Conservation (phyloP, 2,797 vertebrate species). For the Hoplostethus mediterraneus region DNA sequence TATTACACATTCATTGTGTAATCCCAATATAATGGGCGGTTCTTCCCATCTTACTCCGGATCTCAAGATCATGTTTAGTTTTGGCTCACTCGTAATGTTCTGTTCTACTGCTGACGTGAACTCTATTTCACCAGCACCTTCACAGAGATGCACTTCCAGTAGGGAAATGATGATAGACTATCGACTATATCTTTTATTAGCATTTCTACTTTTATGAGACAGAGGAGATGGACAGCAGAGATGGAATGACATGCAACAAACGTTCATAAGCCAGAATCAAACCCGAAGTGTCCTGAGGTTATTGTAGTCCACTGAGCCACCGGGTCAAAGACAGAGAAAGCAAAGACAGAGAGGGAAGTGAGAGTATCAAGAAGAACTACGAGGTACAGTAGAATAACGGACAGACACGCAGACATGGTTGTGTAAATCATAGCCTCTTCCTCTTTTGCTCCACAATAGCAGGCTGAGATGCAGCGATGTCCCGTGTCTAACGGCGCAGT, state of each 20-base stretch:
- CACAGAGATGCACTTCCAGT: neutral
- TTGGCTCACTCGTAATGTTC: neutral
- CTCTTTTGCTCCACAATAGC: slow-evolving; percentile 33
- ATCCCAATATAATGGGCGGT: neutral
- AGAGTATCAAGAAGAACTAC: slow-evolving; percentile 36
- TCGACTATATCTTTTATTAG: neutral
- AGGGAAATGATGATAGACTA: neutral
- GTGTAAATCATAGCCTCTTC: slow-evolving; percentile 35
- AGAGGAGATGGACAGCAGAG: neutral
- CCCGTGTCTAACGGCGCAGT: neutral
- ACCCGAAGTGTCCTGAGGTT: too few relatives aligned
- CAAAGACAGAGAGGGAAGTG: slow-evolving; percentile 41
- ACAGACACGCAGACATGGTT: slow-evolving; percentile 10
- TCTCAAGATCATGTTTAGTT: neutral
- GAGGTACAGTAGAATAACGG: slow-evolving; percentile 57
- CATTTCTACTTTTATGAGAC: neutral
- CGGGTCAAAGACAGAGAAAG: slow-evolving; percentile 4
- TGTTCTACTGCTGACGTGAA: neutral
- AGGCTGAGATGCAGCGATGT: neutral
- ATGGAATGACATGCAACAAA: neutral
- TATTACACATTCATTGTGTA: neutral
- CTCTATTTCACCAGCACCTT: neutral
- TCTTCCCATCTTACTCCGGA: neutral
- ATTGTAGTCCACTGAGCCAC: neutral
- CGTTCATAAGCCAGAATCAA: neutral